Conservation (phyloP, 2,797 vertebrate species). For the Poecile montanus region DNA sequence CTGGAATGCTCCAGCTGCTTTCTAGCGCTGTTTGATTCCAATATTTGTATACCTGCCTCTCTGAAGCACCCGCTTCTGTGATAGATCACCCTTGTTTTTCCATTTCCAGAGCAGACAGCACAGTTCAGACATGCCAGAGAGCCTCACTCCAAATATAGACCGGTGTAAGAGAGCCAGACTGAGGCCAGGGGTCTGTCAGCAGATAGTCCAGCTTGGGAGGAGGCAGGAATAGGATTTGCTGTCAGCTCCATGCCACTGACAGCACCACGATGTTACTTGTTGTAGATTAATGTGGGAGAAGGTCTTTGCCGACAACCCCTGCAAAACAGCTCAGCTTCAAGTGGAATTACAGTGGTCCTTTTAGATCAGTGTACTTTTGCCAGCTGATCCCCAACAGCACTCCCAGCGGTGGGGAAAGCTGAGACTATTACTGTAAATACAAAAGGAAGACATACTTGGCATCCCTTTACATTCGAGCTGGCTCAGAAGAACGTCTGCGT, state of each 20-base stretch:
- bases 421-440: conserved; percentile 69
- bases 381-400: conserved; percentile 60
- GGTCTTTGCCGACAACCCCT: conserved; percentile 44
- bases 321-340: conserved; percentile 51
- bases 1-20: neutral
- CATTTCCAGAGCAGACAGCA: conserved; percentile 13
- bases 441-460: conserved; percentile 71
- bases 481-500: conserved; percentile 68
- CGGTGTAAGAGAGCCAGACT: neutral
- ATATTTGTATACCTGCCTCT: neutral
- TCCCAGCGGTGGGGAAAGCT: conserved; percentile 60
- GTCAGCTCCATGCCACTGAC: conserved; percentile 46
- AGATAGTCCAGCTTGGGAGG: conserved; percentile 25
- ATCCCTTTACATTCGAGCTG: conserved; percentile 68
- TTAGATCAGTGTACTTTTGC: conserved; percentile 54
- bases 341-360: conserved; percentile 54
- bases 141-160: neutral
- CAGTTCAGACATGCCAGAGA: conserved; percentile 7
- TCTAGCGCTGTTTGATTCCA: neutral
- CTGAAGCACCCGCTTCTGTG: neutral
- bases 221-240: conserved; percentile 39
- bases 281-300: conserved; percentile 61
- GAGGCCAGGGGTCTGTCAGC: conserved; percentile 51
- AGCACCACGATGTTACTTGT: neutral
- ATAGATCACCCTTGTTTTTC: neutral